These are phyloP conservation scores for Halisarca cf. caerulea DNA, from an alignment of 37 sponge, comb jelly and placozoan genomes.

Conservation along the genomic window DNA sequence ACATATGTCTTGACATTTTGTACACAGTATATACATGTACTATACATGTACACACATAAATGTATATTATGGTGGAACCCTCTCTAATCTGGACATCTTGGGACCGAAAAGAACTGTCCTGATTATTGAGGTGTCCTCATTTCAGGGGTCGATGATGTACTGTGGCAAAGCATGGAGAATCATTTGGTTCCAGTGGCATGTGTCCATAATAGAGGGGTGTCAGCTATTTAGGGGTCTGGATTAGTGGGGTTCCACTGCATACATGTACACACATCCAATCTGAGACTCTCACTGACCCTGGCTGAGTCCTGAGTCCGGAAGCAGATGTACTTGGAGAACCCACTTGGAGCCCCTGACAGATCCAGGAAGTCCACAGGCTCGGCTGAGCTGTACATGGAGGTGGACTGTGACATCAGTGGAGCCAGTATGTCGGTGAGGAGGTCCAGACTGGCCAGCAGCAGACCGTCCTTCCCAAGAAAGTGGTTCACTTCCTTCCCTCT, in stretches of 20 bases:
- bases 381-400: not conserved
- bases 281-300: conserved; percentile 29
- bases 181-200: no score
- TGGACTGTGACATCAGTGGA: conserved; percentile 1
- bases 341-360: conserved; percentile 79
- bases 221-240: no score
- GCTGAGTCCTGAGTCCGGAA: conserved; percentile 58
- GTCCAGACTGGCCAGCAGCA: conserved; percentile 9
- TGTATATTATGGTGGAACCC: no score
- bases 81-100: no score
- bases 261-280: not conserved
- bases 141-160: no score
- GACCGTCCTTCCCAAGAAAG: conserved; percentile 12
- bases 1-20: no score
- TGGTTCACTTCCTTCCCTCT: not conserved
- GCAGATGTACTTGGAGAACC: conserved; percentile 79
- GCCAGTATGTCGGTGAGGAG: not conserved
- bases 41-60: no score
- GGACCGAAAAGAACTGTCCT: no score
- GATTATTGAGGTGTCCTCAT: no score
- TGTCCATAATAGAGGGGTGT: no score
- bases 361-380: conserved; percentile 61
- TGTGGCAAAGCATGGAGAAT: no score
- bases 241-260: not conserved
- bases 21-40: no score